Percentiles rank a stretch among this genome's conserved stretches.
Conservation (phyloP, 1,140 invertebrate genomes). For the Apis dorsata region DNA sequence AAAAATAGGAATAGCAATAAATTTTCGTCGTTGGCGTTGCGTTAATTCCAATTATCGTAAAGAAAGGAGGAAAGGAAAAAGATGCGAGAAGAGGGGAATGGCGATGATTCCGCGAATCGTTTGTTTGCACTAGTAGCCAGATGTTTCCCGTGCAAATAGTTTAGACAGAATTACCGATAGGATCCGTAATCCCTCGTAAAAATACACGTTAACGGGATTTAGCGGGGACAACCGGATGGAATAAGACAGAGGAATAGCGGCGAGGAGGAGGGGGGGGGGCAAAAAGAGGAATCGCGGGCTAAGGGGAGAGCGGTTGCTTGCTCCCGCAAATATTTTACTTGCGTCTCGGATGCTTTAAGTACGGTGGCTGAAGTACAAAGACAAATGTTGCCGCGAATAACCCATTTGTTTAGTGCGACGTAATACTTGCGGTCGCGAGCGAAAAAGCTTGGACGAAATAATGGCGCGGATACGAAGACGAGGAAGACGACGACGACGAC, state of each 20-base stretch:
- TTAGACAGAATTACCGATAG: slow-evolving; percentile 69
- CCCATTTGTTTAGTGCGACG: slow-evolving; percentile 55
- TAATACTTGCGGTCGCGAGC: slow-evolving; percentile 26
- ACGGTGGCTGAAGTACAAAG: slow-evolving; percentile 61
- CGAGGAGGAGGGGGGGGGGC: neutral
- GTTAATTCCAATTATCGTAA: neutral
- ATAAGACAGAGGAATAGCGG: slow-evolving; percentile 34
- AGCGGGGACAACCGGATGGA: slow-evolving; percentile 51
- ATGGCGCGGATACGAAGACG: neutral
- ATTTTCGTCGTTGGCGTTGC: too few relatives aligned
- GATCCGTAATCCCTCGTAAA: slow-evolving; percentile 69
- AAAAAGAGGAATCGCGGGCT: slow-evolving; percentile 17
- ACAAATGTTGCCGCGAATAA: slow-evolving; percentile 60
- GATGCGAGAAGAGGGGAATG: neutral
- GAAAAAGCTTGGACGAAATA: slow-evolving; percentile 48
- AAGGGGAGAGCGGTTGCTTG: slow-evolving; percentile 12
- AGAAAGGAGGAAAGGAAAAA: neutral
- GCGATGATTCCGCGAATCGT: slow-evolving; percentile 30
- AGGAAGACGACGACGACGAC: neutral
- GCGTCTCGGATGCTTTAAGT: slow-evolving; percentile 60
- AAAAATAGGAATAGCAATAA: too few relatives aligned
- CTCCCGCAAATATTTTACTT: slow-evolving; percentile 72
- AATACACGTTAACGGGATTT: slow-evolving; percentile 70
- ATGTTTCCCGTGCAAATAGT: slow-evolving; percentile 61
- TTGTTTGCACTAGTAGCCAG: slow-evolving; percentile 38